Percentiles rank a stretch among this genome's conserved stretches.
Evolutionary conservation across 1,140 invertebrate genomes (phyloP).

Genomic region (Trichonephila inaurata): DNA sequence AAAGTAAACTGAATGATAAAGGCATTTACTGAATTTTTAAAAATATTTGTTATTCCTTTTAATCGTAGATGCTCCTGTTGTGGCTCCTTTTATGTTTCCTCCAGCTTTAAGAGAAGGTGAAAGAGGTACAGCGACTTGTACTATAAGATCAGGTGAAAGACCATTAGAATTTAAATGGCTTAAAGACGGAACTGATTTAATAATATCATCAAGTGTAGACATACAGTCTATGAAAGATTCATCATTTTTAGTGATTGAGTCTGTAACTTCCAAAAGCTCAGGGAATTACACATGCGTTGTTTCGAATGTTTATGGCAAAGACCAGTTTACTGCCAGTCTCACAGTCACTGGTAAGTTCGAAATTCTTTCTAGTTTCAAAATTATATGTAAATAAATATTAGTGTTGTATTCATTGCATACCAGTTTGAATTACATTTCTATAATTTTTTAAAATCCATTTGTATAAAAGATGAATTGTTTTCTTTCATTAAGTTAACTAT

Average conservation of each 20-base stretch:
- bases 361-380: no score
- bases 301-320: conserved; percentile 85
- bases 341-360: conserved; percentile 86
- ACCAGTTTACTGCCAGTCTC: conserved; percentile 84
- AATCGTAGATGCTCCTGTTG: conserved; percentile 37
- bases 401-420: no score
- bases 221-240: conserved; percentile 48
- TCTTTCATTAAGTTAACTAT: no score
- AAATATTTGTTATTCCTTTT: not conserved
- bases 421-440: no score
- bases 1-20: no score
- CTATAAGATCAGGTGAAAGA: conserved; percentile 55
- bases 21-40: no score
- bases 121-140: conserved; percentile 57
- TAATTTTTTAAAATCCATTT: no score
- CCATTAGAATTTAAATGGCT: conserved; percentile 62
- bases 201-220: conserved; percentile 10
- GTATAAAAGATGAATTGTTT: no score
- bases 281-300: conserved; percentile 82
- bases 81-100: conserved; percentile 60
- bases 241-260: conserved; percentile 61
- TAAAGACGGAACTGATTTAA: conserved; percentile 29
- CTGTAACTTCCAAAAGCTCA: conserved; percentile 45
- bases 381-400: no score
- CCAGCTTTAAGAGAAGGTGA: conserved; percentile 49